These are phyloP conservation scores for Tholera decimalis DNA, from an alignment of 2,888 invertebrate species.

Conservation along the genomic window DNA sequence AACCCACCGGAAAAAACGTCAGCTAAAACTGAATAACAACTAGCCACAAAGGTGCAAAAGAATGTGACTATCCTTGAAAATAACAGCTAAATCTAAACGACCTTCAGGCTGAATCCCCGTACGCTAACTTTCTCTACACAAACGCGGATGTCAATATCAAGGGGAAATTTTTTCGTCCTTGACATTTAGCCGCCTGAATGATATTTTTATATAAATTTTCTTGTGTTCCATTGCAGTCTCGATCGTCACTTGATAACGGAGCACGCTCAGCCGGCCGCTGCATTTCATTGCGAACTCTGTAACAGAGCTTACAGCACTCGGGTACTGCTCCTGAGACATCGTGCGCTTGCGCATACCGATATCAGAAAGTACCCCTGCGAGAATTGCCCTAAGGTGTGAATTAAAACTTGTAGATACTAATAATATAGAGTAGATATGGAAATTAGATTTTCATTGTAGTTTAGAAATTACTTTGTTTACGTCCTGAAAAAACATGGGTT, in stretches of 20 bases:
- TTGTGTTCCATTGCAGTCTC: constrained; percentile 92
- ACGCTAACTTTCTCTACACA: constrained; percentile 68
- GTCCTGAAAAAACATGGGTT: constrained; percentile 62
- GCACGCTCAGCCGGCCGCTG: constrained; percentile 95
- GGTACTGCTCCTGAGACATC: constrained; percentile 95
- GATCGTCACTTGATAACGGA: constrained; percentile 95
- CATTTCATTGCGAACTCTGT: constrained; percentile 96
- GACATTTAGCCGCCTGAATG: constrained; percentile 60
- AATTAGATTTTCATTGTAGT: constrained; percentile 23
- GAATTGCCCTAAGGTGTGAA: constrained; percentile 96
- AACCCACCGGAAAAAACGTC: constrained; percentile 33
- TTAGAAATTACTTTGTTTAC: constrained; percentile 20
- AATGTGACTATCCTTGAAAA: constrained; percentile 62
- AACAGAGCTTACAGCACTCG: constrained; percentile 96
- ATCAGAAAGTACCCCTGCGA: constrained; percentile 97
- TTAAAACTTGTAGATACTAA: constrained; percentile 42
- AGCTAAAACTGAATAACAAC: constrained; percentile 43
- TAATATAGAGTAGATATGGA: constrained; percentile 28
- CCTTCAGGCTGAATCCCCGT: constrained; percentile 63
- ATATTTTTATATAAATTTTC: constrained; percentile 65
- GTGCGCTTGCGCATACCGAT: constrained; percentile 95
- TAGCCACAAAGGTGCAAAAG: constrained; percentile 30
- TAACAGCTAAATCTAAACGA: constrained; percentile 66
- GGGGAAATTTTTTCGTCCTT: constrained; percentile 69
- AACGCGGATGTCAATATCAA: constrained; percentile 69